phyloP scores from a whole-genome alignment of 2,797 vertebrate genomes.

The Protonibea diacanthus region DNA sequence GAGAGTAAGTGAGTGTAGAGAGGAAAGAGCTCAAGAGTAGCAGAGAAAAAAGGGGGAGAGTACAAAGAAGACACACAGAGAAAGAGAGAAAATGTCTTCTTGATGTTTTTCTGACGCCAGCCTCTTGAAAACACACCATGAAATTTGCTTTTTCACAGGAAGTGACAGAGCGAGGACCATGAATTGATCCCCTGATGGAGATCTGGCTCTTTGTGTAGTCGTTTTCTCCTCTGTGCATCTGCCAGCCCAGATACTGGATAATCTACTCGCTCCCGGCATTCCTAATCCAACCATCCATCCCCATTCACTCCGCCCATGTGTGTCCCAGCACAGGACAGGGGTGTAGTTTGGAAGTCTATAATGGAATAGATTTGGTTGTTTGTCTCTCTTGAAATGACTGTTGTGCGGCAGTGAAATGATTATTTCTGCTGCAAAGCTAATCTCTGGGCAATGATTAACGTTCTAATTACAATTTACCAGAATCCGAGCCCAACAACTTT shows the following conservation, averaged over 20 bases:
- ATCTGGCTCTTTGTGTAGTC: constrained; percentile 85
- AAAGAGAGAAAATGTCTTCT: constrained; percentile 61
- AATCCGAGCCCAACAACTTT: constrained; percentile 71
- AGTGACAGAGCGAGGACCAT: constrained; percentile 79
- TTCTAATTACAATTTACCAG: constrained; percentile 78
- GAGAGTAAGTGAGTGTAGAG: constrained; percentile 12
- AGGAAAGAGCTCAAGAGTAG: constrained; percentile 31
- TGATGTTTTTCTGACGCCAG: constrained; percentile 67
- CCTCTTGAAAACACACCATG: constrained; percentile 83
- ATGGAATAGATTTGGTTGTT: constrained; percentile 77
- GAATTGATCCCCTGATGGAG: constrained; percentile 85
- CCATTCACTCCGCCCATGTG: constrained; percentile 76
- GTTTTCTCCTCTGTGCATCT: constrained; percentile 83
- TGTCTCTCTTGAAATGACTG: constrained; percentile 75
- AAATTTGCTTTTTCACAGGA: constrained; percentile 86
- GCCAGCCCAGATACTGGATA: constrained; percentile 86
- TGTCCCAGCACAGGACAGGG: constrained; percentile 77
- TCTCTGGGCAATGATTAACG: constrained; percentile 81
- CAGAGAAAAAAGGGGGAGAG: constrained; percentile 1
- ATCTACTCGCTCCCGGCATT: constrained; percentile 82
- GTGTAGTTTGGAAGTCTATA: constrained; percentile 77
- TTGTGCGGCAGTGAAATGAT: constrained; percentile 73
- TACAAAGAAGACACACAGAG: constrained; percentile 35
- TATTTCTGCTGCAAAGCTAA: constrained; percentile 74
- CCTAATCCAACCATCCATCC: constrained; percentile 85